These are phyloP conservation scores for Margaritifera margaritifera DNA, from an alignment of 2,888 invertebrate genomes.

Conservation along the genomic window DNA sequence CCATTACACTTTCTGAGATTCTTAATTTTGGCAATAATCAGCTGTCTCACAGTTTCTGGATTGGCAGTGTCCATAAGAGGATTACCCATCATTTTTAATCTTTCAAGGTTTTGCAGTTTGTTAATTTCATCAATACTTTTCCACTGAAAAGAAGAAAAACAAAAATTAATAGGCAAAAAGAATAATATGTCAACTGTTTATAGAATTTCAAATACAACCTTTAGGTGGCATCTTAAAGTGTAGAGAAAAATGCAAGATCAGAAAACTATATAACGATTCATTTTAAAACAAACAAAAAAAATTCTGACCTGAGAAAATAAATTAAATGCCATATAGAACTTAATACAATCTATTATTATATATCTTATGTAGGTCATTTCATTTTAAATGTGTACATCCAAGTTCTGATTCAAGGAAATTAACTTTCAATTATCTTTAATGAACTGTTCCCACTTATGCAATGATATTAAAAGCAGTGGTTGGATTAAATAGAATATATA, in stretches of 20 bases:
- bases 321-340: no score
- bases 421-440: no score
- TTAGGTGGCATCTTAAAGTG: neutral
- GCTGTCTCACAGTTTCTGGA: constrained; percentile 84
- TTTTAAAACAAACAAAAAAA: no score
- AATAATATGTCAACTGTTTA: constrained; percentile 1
- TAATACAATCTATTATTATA: no score
- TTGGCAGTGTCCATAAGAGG: constrained; percentile 80
- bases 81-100: constrained; percentile 78
- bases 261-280: no score
- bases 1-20: constrained; percentile 77
- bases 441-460: no score
- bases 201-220: neutral
- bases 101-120: constrained; percentile 81
- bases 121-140: constrained; percentile 87
- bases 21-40: constrained; percentile 87
- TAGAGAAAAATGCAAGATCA: neutral
- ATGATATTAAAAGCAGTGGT: no score
- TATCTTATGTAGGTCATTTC: no score
- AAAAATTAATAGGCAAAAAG: constrained; percentile 4
- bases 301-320: no score
- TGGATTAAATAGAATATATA: no score
- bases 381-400: no score
- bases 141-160: constrained; percentile 79
- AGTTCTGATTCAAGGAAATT: no score